Conservation (phyloP, 92 coral and sea anemone genomes). For the Epizoanthus ramosus region DNA sequence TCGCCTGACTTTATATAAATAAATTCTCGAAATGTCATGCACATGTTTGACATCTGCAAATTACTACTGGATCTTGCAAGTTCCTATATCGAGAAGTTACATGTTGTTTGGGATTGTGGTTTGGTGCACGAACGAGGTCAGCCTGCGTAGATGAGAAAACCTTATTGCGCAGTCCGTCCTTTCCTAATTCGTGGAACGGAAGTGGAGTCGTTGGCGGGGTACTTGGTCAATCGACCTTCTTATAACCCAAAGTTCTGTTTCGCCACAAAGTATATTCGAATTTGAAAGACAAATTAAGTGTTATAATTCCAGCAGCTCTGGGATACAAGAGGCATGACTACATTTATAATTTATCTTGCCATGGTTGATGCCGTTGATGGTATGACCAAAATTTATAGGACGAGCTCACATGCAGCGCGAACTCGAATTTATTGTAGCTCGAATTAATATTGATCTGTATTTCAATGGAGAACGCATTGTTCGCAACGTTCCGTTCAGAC, state of each 20-base stretch:
- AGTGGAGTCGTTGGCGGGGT: neutral
- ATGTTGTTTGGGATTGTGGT: neutral
- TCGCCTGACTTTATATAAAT: neutral
- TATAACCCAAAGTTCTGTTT: neutral
- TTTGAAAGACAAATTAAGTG: neutral
- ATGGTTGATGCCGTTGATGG: too few species aligned
- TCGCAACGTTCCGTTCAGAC: neutral
- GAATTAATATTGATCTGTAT: neutral
- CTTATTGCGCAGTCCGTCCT: neutral
- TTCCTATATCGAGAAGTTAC: neutral
- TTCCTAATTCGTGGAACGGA: neutral
- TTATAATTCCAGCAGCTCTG: neutral
- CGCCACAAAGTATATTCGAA: neutral
- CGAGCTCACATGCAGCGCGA: neutral
- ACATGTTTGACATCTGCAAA: neutral
- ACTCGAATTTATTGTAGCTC: too few species aligned
- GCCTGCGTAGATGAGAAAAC: neutral
- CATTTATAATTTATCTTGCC: neutral
- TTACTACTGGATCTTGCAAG: neutral
- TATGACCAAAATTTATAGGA: neutral
- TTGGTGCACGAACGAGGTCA: constrained; percentile 11
- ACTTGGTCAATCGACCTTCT: neutral
- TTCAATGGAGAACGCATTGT: constrained; percentile 5
- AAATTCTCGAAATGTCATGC: neutral
- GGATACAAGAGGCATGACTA: neutral